phyloP scores from a whole-genome alignment of 2,113 vertebrate genomes.

The Bujurquina vittata region DNA sequence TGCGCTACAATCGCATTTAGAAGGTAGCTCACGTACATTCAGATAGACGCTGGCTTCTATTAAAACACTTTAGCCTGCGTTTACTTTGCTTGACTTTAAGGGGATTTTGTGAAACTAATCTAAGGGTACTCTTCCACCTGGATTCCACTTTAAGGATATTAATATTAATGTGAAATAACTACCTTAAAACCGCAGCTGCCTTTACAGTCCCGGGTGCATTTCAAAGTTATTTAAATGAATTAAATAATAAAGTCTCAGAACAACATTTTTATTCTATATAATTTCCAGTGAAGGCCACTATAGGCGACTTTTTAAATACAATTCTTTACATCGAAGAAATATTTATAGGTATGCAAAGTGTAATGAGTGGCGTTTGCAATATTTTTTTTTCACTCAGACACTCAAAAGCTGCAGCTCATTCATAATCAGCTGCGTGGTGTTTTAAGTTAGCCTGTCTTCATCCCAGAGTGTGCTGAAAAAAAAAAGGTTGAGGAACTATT shows the following conservation, averaged over 20 bases:
- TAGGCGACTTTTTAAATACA: neutral
- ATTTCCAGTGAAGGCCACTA: neutral
- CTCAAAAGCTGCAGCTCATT: neutral
- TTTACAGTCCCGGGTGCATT: neutral
- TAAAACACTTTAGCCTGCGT: neutral
- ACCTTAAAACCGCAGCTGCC: neutral
- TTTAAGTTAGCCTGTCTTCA: neutral
- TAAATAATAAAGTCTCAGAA: neutral
- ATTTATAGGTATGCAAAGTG: neutral
- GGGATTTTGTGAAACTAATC: neutral
- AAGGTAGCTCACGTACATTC: neutral
- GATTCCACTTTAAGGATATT: neutral
- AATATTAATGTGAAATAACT: neutral
- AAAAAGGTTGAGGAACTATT: neutral
- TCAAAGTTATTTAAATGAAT: conserved; percentile 20
- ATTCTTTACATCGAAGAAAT: neutral
- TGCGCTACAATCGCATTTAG: neutral
- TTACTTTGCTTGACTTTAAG: neutral
- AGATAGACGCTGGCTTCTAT: neutral
- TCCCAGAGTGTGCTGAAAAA: neutral
- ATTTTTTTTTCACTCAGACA: neutral
- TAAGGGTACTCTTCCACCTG: neutral
- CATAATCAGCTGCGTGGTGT: neutral
- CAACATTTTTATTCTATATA: neutral
- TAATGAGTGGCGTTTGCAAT: neutral